Base-by-base conservation (phyloP, 1,140 invertebrate genomes). In the Drosophila oshimai region DNA sequence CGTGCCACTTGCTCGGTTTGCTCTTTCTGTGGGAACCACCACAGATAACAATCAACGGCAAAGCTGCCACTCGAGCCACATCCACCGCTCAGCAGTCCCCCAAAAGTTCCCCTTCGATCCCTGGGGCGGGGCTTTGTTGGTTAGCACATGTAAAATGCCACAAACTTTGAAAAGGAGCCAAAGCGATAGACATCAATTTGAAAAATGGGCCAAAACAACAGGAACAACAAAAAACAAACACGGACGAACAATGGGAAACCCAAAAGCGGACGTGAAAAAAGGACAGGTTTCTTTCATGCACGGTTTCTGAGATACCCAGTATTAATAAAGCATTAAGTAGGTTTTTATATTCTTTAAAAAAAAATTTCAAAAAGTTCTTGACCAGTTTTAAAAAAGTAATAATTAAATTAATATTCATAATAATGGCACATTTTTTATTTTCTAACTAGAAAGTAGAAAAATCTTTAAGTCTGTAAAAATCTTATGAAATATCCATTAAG, bases 61-160 rank as follows among this genome's bases (percentile, higher is more conserved):
- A 41, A 31, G 31, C 44, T 7, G 31, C 33, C 60, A 65, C 62
- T 65, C 60, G 39, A 67, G 44, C 62, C 58, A 24, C 37, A 57
- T 9, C 20, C 49, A 24, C 28, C 51, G 22, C 41, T 45, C 54
- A 12, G 17, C 33, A 24, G 45, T 47, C 28, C 61, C 15, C 57
- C 44, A n/a, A 6, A 33, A 33, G 24, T 22, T 34, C 13, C n/a
- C 33, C 31, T 26, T 10, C 20, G 20, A 51, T 12, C 47, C 55
- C 24, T 7, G 20, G 64, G 54, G 55, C 50, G 29, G 37, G 39
- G 71, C 76, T 61, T 50, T 50, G 46, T 55, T 62, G 79, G 74
- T 67, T 79, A 86, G 74, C 80, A 86, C 75, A 84, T 84, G 80
- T 84, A 74, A 84, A 86, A 79, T 84, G 80, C 60, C 80, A 86